These are phyloP conservation scores for Diadumene lineata DNA, from an alignment of 92 coral and sea anemone genomes.

Conservation along the genomic window DNA sequence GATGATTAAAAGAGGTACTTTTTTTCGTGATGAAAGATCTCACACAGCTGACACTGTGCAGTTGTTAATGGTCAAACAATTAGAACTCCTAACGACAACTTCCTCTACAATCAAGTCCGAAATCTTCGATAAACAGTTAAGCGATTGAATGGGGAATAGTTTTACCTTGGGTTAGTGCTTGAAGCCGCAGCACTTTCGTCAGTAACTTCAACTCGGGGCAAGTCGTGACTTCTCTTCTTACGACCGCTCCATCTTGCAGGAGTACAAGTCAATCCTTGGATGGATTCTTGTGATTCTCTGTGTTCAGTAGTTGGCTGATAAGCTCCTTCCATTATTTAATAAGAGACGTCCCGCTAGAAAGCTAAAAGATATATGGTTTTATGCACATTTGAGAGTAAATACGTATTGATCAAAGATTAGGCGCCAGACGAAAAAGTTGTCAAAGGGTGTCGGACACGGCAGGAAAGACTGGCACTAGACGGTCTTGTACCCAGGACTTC, in stretches of 20 bases:
- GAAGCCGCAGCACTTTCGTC: background rate
- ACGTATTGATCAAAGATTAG: background rate
- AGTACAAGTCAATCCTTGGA: slow-evolving; percentile 35
- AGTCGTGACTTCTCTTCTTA: slow-evolving; percentile 18
- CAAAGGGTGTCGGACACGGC: background rate
- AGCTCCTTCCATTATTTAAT: slow-evolving; percentile 72
- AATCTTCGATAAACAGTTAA: no score
- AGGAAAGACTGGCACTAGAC: background rate
- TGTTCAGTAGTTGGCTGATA: slow-evolving; percentile 91
- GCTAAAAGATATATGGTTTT: background rate
- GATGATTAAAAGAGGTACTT: background rate
- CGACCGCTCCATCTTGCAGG: slow-evolving; percentile 49
- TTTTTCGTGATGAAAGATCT: background rate
- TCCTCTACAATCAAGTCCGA: no score
- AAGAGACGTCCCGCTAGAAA: background rate
- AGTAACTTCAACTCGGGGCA: slow-evolving; percentile 29
- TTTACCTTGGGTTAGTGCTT: slow-evolving; percentile 20
- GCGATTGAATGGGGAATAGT: background rate
- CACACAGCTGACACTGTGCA: slow-evolving; percentile 1
- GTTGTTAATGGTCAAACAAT: no score
- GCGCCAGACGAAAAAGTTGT: background rate
- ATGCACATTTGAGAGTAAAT: background rate
- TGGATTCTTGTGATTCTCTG: slow-evolving; percentile 55
- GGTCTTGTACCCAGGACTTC: background rate
- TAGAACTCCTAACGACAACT: background rate